Evolutionary conservation across 2,888 invertebrate genomes (phyloP).

Genomic region (Drosophila diplacantha): DNA sequence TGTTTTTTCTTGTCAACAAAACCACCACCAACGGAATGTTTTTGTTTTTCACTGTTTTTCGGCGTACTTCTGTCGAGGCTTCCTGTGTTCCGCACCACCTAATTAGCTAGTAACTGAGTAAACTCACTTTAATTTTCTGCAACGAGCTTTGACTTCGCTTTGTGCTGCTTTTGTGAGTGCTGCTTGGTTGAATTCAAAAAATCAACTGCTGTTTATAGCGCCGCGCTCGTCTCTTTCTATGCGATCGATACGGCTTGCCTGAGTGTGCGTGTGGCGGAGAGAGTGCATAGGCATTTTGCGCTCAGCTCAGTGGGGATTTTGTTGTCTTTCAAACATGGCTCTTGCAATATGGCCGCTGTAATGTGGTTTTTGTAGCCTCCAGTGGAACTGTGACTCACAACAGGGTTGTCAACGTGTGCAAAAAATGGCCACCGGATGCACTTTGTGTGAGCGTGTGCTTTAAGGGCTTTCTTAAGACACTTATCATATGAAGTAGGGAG

Average conservation of each 20-base stretch:
- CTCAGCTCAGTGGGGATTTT: slow-evolving; percentile 62
- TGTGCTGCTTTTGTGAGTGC: slow-evolving; percentile 42
- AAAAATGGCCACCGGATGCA: slow-evolving; percentile 17
- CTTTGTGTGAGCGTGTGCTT: background rate
- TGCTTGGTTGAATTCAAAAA: slow-evolving; percentile 64
- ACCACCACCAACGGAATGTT: slow-evolving; percentile 24
- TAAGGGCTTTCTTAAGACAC: slow-evolving; percentile 6
- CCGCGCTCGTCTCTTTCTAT: slow-evolving; percentile 68
- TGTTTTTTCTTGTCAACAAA: slow-evolving; percentile 23
- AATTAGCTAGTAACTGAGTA: slow-evolving; percentile 20
- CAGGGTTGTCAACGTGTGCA: slow-evolving; percentile 49
- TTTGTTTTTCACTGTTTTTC: slow-evolving; percentile 9
- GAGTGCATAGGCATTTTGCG: slow-evolving; percentile 61
- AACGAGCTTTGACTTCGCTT: slow-evolving; percentile 34
- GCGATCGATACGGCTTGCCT: slow-evolving; percentile 52
- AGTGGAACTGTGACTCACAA: slow-evolving; percentile 53
- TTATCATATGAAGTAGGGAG: background rate
- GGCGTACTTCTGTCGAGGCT: background rate
- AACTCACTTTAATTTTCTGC: slow-evolving; percentile 36
- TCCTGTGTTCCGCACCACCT: background rate
- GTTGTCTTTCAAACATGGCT: slow-evolving; percentile 65
- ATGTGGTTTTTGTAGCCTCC: slow-evolving; percentile 46
- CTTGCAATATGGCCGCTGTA: slow-evolving; percentile 69
- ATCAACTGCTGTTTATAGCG: slow-evolving; percentile 74
- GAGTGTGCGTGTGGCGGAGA: slow-evolving; percentile 37